Percentiles rank a stretch among this genome's conserved stretches.
These are phyloP conservation scores for Cassiopea andromeda DNA, from an alignment of 30 jellyfish, hydroid and myxozoan species.

Conservation along the genomic window DNA sequence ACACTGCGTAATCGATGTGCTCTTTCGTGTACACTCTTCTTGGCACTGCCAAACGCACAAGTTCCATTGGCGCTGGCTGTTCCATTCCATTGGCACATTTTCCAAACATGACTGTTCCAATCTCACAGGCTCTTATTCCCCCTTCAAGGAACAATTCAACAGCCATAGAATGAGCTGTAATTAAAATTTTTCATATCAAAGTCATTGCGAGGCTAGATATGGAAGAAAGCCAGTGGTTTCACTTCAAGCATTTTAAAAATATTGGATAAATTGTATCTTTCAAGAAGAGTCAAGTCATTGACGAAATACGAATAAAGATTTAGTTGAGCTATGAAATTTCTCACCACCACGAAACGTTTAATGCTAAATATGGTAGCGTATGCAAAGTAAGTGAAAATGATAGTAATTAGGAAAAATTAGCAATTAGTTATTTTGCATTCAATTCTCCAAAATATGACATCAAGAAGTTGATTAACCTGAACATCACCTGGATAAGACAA, in stretches of 20 bases:
- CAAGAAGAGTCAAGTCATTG: no score
- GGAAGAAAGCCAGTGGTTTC: not conserved
- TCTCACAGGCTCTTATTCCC: slow-evolving; percentile 69
- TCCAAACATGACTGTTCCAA: slow-evolving; percentile 79
- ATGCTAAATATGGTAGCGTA: not conserved
- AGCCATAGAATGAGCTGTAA: slow-evolving; percentile 57
- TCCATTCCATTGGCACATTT: slow-evolving; percentile 60
- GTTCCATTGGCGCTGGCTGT: slow-evolving; percentile 73
- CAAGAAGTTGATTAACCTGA: not conserved
- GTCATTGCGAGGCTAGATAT: not conserved
- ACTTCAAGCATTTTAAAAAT: no score
- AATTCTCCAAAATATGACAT: not conserved
- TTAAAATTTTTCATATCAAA: not conserved
- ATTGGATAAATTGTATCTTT: no score
- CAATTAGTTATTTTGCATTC: not conserved
- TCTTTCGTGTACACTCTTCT: slow-evolving; percentile 68
- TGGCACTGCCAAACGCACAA: slow-evolving; percentile 79
- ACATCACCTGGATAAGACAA: slow-evolving; percentile 70
- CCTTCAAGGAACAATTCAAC: slow-evolving; percentile 74
- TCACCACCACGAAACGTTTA: no score
- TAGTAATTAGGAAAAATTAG: no score
- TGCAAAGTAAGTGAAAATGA: no score
- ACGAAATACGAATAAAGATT: no score
- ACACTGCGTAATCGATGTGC: slow-evolving; percentile 70
- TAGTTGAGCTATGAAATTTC: no score